These are phyloP conservation scores for Nematopogon swammerdamellus DNA, from an alignment of 2,888 invertebrate genomes.

Conservation along the genomic window DNA sequence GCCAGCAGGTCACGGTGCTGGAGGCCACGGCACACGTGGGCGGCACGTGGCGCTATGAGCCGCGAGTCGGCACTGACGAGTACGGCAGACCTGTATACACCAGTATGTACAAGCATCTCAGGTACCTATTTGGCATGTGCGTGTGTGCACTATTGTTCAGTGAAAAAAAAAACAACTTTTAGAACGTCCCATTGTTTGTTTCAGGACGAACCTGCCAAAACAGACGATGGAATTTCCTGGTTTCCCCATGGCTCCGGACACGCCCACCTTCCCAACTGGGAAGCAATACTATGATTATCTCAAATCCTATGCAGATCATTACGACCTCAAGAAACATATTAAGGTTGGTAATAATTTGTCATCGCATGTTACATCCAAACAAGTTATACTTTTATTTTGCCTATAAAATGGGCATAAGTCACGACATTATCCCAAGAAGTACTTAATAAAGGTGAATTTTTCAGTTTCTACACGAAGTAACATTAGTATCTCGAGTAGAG, in stretches of 20 bases:
- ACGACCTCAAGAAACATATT: constrained; percentile 1
- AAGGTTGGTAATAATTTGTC: too few species aligned
- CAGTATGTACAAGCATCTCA: constrained; percentile 54
- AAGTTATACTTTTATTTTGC: too few species aligned
- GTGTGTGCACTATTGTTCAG: too few species aligned
- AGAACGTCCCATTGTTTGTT: too few species aligned
- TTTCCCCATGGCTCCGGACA: constrained; percentile 1
- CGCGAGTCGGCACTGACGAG: constrained; percentile 27
- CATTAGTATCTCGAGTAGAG: constrained; percentile 22
- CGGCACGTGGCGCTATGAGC: constrained; percentile 5
- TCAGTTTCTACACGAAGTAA: constrained; percentile 37
- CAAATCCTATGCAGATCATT: not conserved
- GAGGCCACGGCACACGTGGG: constrained; percentile 3
- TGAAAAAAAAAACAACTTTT: too few species aligned
- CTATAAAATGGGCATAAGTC: too few species aligned
- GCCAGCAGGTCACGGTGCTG: constrained; percentile 2
- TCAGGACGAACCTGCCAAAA: constrained; percentile 41
- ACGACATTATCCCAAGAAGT: too few species aligned
- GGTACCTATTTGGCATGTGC: constrained; percentile 25
- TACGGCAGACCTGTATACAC: constrained; percentile 44
- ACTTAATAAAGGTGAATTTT: too few species aligned
- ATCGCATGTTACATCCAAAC: too few species aligned
- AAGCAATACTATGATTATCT: constrained; percentile 3
- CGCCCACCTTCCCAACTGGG: constrained; percentile 1
- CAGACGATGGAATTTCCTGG: constrained; percentile 6